Conservation (phyloP, 2,797 vertebrate species). For the Scomberomorus guttatus region DNA sequence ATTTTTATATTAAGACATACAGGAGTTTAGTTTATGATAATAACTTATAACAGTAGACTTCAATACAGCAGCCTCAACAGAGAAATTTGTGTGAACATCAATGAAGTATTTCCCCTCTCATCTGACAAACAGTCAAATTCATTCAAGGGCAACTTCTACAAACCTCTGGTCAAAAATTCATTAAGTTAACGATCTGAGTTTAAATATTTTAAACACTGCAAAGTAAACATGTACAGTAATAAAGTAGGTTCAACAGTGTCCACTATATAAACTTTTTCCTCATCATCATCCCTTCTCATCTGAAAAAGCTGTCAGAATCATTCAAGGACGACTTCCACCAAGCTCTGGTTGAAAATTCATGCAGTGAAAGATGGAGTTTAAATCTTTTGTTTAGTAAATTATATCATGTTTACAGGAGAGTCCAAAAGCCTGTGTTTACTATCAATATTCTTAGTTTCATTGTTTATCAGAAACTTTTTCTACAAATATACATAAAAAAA, state of each 20-base stretch:
- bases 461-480: neutral
- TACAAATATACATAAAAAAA: neutral
- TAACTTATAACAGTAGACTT: constrained; percentile 13
- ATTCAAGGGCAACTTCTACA: constrained; percentile 25
- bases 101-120: constrained; percentile 7
- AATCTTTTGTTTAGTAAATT: neutral
- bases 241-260: neutral
- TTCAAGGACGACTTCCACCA: constrained; percentile 4
- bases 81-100: neutral
- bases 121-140: constrained; percentile 41
- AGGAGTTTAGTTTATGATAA: neutral
- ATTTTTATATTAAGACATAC: constrained; percentile 16
- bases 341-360: neutral
- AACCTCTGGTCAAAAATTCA: constrained; percentile 33
- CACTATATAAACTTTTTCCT: neutral
- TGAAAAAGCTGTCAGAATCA: constrained; percentile 29
- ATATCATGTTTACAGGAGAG: neutral
- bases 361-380: neutral
- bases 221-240: neutral
- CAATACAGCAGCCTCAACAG: too few species aligned
- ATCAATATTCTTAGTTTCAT: neutral
- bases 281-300: constrained; percentile 9
- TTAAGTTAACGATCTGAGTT: neutral
- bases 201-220: constrained; percentile 24
- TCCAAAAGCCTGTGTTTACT: neutral